Conservation (phyloP, 2,888 invertebrate genomes). For the Helicoverpa assulta region DNA sequence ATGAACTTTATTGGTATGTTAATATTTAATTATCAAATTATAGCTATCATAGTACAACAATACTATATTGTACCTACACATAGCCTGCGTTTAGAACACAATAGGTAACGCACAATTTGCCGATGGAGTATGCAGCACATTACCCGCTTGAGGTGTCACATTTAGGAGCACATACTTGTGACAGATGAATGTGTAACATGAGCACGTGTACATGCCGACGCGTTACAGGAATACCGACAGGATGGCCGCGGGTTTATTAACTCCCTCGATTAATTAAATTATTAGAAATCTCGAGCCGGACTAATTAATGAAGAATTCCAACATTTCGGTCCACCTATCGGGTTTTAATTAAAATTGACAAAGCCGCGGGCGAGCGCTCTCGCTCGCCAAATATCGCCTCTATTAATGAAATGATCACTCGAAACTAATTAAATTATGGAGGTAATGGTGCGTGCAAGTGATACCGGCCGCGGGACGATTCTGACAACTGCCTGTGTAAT, state of each 20-base stretch:
- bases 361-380: constrained; percentile 84
- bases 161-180: constrained; percentile 54
- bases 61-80: too few species aligned
- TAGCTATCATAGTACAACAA: too few species aligned
- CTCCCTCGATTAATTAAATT: constrained; percentile 88
- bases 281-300: constrained; percentile 89
- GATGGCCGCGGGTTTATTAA: constrained; percentile 83
- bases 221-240: constrained; percentile 84
- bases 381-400: constrained; percentile 88
- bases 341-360: constrained; percentile 90
- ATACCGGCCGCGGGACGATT: constrained; percentile 74
- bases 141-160: constrained; percentile 45
- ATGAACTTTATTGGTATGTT: too few species aligned
- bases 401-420: constrained; percentile 90
- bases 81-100: too few species aligned
- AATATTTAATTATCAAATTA: too few species aligned
- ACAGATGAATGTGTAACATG: constrained; percentile 64
- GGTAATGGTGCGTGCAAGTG: constrained; percentile 88
- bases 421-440: constrained; percentile 90
- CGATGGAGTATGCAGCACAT: constrained; percentile 21
- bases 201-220: constrained; percentile 75
- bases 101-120: neutral
- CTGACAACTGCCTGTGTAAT: constrained; percentile 59
- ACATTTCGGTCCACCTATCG: constrained; percentile 89
- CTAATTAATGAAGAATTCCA: constrained; percentile 90